Percentiles rank a stretch among this genome's conserved stretches.
These are phyloP conservation scores for Yponomeuta plumbellus DNA, from an alignment of 2,888 invertebrate genomes.

Conservation along the genomic window DNA sequence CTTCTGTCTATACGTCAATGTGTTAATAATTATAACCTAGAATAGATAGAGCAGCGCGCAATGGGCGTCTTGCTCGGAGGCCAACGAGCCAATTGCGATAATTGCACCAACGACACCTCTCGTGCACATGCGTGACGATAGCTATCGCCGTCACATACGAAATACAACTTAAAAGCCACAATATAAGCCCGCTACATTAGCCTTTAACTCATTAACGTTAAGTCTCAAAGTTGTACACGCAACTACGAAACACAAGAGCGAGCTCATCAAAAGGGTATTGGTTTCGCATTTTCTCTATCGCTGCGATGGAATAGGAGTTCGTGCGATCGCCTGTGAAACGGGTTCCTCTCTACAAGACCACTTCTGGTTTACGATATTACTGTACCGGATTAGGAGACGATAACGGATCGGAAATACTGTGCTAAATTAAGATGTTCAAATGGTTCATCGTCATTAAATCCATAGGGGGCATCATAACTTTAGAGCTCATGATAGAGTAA, in stretches of 20 bases:
- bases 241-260: conserved; percentile 33
- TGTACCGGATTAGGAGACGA: conserved; percentile 70
- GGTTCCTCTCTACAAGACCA: conserved; percentile 63
- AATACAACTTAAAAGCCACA: conserved; percentile 42
- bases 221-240: conserved; percentile 32
- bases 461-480: conserved; percentile 46
- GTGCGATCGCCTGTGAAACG: conserved; percentile 59
- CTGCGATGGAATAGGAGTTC: conserved; percentile 42
- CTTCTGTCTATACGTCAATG: background rate
- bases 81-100: conserved; percentile 73
- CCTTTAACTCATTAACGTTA: conserved; percentile 31
- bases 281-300: conserved; percentile 55
- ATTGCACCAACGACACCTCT: conserved; percentile 72
- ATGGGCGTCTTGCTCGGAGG: conserved; percentile 56
- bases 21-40: background rate
- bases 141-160: conserved; percentile 38
- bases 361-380: conserved; percentile 72
- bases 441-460: conserved; percentile 55
- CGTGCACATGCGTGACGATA: conserved; percentile 65
- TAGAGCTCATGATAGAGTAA: conserved; percentile 33
- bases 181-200: conserved; percentile 26
- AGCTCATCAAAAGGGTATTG: conserved; percentile 36
- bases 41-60: conserved; percentile 9
- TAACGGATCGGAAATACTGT: conserved; percentile 63
- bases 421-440: conserved; percentile 63